Conservation (phyloP, 1,140 invertebrate species). For the Chironomus tepperi region DNA sequence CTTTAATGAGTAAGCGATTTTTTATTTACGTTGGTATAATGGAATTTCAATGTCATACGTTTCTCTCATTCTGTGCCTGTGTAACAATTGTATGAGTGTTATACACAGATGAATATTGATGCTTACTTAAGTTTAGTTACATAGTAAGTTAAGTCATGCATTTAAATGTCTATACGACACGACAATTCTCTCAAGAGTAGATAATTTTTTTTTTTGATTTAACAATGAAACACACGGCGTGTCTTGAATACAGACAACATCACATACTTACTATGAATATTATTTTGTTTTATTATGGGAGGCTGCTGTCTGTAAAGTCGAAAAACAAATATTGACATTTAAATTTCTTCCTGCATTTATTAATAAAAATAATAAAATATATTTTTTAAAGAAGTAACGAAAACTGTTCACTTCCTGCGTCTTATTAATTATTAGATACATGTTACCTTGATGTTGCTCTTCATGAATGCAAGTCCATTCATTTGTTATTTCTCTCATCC, state of each 20-base stretch:
- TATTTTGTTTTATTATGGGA: too few relatives aligned
- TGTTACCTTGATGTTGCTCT: neutral
- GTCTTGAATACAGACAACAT: too few relatives aligned
- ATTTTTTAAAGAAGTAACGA: neutral
- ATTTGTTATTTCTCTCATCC: neutral
- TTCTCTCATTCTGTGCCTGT: neutral
- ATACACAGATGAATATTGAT: neutral
- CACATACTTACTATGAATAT: too few relatives aligned
- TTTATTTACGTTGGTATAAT: neutral
- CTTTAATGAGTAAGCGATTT: conserved; percentile 7
- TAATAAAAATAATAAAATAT: neutral
- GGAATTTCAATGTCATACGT: conserved; percentile 12
- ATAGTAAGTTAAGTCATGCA: too few relatives aligned
- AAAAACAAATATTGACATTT: conserved; percentile 15
- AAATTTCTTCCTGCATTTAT: conserved; percentile 4
- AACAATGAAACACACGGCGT: too few relatives aligned
- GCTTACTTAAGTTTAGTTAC: too few relatives aligned
- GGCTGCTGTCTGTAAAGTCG: too few relatives aligned
- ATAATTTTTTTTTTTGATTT: too few relatives aligned
- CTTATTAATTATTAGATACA: neutral
- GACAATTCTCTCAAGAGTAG: too few relatives aligned
- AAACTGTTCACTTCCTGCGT: neutral
- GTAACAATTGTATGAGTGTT: neutral
- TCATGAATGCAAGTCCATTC: neutral
- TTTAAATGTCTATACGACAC: too few relatives aligned